Evolutionary conservation across 2,113 vertebrate genomes (phyloP).

Genomic region (Myxocyprinus asiaticus): DNA sequence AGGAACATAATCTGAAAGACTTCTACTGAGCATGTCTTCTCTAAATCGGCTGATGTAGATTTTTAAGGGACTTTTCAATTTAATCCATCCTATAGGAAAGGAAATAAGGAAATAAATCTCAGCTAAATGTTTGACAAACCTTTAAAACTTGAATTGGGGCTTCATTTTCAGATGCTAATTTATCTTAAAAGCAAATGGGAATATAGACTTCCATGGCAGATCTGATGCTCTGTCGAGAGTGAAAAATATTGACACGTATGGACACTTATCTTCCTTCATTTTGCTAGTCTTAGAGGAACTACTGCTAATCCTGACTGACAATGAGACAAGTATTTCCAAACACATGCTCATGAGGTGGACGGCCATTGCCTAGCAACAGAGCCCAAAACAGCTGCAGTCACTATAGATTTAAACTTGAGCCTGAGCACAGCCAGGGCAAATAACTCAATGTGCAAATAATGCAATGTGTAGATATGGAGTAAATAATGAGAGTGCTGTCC

Average conservation of each 20-base stretch:
- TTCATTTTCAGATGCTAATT: constrained; percentile 17
- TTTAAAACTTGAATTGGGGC: constrained; percentile 19
- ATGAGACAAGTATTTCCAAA: constrained; percentile 25
- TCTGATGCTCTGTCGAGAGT: constrained; percentile 19
- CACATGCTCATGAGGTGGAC: constrained; percentile 58
- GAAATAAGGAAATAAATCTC: constrained; percentile 24
- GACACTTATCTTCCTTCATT: constrained; percentile 33
- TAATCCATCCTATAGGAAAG: constrained; percentile 11
- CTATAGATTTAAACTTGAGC: constrained; percentile 42
- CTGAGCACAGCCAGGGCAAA: constrained; percentile 51
- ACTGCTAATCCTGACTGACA: constrained; percentile 40
- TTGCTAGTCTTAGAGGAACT: constrained; percentile 13
- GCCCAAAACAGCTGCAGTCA: constrained; percentile 62
- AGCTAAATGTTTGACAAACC: constrained; percentile 10
- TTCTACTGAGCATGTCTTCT: neutral
- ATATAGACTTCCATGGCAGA: neutral
- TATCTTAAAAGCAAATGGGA: constrained; percentile 27
- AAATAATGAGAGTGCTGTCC: constrained; percentile 4
- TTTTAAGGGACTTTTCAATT: constrained; percentile 22
- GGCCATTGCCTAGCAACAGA: constrained; percentile 75
- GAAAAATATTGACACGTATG: constrained; percentile 24
- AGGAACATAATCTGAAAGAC: neutral
- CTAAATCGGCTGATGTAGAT: constrained; percentile 1
- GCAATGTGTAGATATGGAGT: neutral
- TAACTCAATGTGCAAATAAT: constrained; percentile 1